Evolutionary conservation across 2,888 invertebrate species (phyloP), one percentile per base, ranked within the genome.

Genomic region (Phanerotoma sp.): DNA sequence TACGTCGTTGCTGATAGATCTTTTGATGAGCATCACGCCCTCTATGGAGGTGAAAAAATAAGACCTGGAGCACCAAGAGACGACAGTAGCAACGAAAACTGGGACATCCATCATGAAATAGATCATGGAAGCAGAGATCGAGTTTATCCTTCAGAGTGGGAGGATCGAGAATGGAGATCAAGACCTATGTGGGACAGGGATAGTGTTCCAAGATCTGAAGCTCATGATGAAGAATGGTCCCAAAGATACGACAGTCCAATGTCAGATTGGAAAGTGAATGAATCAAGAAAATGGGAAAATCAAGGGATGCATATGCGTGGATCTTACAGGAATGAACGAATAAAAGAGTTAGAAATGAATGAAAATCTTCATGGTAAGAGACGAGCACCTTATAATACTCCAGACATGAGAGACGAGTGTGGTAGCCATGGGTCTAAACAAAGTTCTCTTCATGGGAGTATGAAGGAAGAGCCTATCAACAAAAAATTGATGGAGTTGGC

Each of bases 401-500:
- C 75, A 1, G 76, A 77, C 55, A 57, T 67, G 4, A 64, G 76
- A 30, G 76, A 75, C 20, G 76, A 77, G 21, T 66, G 66, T 13
- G 48, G 67, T 15, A 61, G 65, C 41, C 73, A 72, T 51, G 62
- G 62, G 6, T 63, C 74, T 1, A 77, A 76, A 48, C 75, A 75
- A 53, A 71, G 69, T 16, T 66, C 72, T 6, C 49, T 77, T 22
- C 76, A 76, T 28, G 74, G 73, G 3, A 76, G 72, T 46, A 77
- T 77, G 76, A 75, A 76, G 46, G 78, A 78, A 37, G 77, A 78
- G 51, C 75, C 74, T 3, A 75, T 77, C 4, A 73, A 74, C 45
- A 78, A 78, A 54, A 77, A 78, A 54, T 57, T 74, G 38, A 76
- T 74, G 72, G 77, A 77, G 54, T 62, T 74, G 3, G 74, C 76